Base-by-base conservation (phyloP, 2,797 vertebrate genomes). In the Cryptoblepharus egeriae region DNA sequence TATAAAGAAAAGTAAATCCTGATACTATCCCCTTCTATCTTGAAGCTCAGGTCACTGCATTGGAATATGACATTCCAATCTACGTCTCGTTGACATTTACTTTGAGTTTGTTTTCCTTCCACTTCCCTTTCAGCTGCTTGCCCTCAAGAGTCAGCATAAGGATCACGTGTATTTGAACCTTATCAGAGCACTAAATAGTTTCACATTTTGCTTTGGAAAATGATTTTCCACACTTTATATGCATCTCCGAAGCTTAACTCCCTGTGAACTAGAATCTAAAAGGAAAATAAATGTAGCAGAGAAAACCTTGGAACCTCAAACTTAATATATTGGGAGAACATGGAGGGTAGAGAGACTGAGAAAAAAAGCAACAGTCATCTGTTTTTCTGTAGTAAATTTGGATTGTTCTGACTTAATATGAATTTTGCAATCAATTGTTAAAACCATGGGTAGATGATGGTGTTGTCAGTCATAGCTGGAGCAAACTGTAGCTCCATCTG, bases 1-100 rank as follows among this genome's bases (percentile, higher is more conserved):
- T 83, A 81, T 69, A 85, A 80, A 7, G 26, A 55, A 60, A 88
- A 32, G 32, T 83, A 72, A 75, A 85, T 82, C 42, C 71, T 90
- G 83, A 87, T 91, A 15, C 49, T 18, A 15, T 52, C 4, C 49
- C 49, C 15, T 52, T 81, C 68, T 83, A 83, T 82, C 10, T n/a
- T 90, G 20, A 13, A 12, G 64, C 58, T 68, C 24, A 9, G 60
- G 84, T 81, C 81, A 82, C 67, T 88, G 67, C 79, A 13, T 83
- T 39, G 55, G 69, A 57, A 82, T 68, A 83, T 20, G 37, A 58
- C 67, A 84, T 60, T 73, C 61, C 90, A 79, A 87, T 42, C 42
- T n/a, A 32, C 55, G 60, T 87, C 45, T 55, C 35, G 30, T 39
- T 75, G 26, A 72, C 77, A 80, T 89, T 90, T 86, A 73, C 70